These are phyloP conservation scores for Patella vulgata DNA, from an alignment of 1,140 invertebrate species.

Conservation along the genomic window DNA sequence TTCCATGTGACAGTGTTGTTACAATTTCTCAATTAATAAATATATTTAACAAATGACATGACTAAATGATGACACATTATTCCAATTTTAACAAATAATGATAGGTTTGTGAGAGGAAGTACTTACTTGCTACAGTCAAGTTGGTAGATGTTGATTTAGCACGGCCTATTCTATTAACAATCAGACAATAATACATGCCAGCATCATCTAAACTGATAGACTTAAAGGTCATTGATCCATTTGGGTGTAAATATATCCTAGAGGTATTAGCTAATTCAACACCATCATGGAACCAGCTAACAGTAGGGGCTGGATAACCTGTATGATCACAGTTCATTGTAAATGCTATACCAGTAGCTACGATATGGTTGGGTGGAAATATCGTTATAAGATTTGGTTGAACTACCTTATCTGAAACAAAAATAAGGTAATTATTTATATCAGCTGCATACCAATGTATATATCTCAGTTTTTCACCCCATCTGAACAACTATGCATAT, in stretches of 20 bases:
- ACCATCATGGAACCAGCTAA: conserved; percentile 42
- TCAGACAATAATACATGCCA: conserved; percentile 48
- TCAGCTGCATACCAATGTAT: no score
- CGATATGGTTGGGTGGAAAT: conserved; percentile 25
- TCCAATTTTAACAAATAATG: no score
- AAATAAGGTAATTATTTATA: no score
- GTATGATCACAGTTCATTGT: conserved; percentile 37
- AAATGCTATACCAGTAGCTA: conserved; percentile 21
- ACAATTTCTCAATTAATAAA: background rate
- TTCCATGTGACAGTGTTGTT: background rate
- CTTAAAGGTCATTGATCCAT: conserved; percentile 39
- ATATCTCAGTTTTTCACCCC: no score
- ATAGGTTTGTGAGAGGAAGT: no score
- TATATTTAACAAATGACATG: background rate
- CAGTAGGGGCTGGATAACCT: conserved; percentile 37
- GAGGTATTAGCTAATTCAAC: conserved; percentile 13
- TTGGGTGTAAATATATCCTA: conserved; percentile 27
- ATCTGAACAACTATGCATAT: background rate
- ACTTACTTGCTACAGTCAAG: conserved; percentile 49
- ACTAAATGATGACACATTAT: background rate
- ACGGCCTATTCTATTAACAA: conserved; percentile 38
- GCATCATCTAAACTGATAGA: conserved; percentile 18
- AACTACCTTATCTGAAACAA: background rate
- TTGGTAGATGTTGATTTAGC: conserved; percentile 23
- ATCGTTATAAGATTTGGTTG: conserved; percentile 26